Base-by-base conservation (phyloP, 1,140 invertebrate species). In the Temnothorax longispinosus region DNA sequence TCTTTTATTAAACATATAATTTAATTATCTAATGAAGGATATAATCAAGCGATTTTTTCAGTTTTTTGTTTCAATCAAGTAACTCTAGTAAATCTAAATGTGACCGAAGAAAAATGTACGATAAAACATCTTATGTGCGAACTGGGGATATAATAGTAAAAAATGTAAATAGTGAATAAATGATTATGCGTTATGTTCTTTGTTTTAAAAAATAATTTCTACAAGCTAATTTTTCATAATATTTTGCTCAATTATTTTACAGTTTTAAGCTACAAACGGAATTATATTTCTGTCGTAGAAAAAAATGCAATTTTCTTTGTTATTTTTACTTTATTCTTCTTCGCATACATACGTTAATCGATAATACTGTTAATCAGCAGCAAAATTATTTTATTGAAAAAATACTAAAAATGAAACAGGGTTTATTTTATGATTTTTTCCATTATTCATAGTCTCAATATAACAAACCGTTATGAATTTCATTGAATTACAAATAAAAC, bases 341-440 rank as follows among this genome's bases (percentile, higher is more conserved):
- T 74, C 32, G 7, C 13, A 27, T n/a, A 3, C 13, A 32, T 47
- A 72, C 6, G 11, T 58, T 82, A 72, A 18, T 75, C 27, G 8
- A 84, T 41, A 60, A 84, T 27, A 56, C 27, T 50, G 38, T 27
- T 27, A 47, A 74, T 69, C 38, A 69, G 4, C n/a, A 44, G 4
- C 7, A 69, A 80, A 50, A 18, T 7, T 62, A 35, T 80, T 80
- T 54, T 80, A 54, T 41, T 67, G 3, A 27, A 69, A 62, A 80
- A 67, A 50, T 65, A 69, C 3, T 47, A 10, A 65, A 54, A 8
- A 81, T 54, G 8, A 54, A 38, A 21, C 2, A 8, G 4, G 8
- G 27, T 50, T 27, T 50, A 74, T 74, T 74, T 50, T 15, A 75
- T 0, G 7, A 21, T 56, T 58, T 82, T 60, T 44, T 7, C 0